Conservation (phyloP, 2,888 invertebrate species). For the Tipula lateralis region DNA sequence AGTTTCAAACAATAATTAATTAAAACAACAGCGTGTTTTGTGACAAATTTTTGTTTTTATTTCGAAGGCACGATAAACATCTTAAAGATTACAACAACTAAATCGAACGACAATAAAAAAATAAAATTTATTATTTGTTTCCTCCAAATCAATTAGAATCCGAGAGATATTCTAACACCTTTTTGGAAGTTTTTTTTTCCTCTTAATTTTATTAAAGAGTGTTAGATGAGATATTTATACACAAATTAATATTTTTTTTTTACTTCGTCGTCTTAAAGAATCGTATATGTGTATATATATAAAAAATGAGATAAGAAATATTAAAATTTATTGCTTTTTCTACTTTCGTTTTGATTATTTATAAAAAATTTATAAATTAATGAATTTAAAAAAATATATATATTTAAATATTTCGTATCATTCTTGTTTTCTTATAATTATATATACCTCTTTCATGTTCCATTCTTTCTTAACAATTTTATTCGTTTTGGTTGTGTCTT, state of each 20-base stretch:
- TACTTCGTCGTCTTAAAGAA: not conserved
- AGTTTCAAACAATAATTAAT: not conserved
- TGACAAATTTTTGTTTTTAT: not conserved
- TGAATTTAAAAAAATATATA: not conserved
- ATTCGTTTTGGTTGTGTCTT: not conserved
- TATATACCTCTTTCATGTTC: not conserved
- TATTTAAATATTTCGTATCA: not conserved
- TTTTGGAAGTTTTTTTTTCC: not conserved
- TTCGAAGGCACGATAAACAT: not conserved
- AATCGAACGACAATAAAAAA: not conserved
- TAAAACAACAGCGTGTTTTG: not conserved
- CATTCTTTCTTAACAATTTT: constrained; percentile 19
- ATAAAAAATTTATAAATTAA: not conserved
- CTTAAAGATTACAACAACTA: not conserved
- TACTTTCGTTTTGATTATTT: constrained; percentile 14
- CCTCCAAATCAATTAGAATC: constrained; percentile 28
- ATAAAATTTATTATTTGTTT: constrained; percentile 28
- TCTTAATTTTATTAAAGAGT: not conserved
- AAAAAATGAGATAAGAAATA: not conserved
- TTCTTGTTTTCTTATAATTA: constrained; percentile 13
- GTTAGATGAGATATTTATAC: constrained; percentile 14
- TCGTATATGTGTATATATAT: not conserved
- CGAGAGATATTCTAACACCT: constrained; percentile 26
- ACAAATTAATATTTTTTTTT: not conserved
- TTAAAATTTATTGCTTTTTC: constrained; percentile 19